A percentile compares a stretch with the other conserved stretches of the same genome.
Conservation (phyloP, 2,888 invertebrate species). For the Esperia sulphurella region DNA sequence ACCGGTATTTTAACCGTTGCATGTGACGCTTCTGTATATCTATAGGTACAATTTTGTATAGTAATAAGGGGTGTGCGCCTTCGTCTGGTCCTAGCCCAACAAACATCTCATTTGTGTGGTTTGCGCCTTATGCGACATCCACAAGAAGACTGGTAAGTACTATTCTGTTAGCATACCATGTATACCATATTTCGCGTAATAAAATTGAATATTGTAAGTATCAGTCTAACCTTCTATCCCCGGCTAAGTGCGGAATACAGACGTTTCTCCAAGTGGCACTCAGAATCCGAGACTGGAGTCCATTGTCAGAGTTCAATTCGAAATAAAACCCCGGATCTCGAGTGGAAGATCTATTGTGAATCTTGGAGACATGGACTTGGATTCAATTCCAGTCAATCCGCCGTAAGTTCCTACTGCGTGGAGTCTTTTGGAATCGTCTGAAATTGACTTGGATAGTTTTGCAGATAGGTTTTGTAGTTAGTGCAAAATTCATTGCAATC, state of each 20-base stretch:
- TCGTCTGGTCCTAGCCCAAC: too few relatives aligned
- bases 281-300: not conserved
- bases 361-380: not conserved
- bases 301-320: slow-evolving; percentile 1
- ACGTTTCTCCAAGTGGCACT: not conserved
- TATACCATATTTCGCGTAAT: too few relatives aligned
- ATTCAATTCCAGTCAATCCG: slow-evolving; percentile 1
- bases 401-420: not conserved
- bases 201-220: too few relatives aligned
- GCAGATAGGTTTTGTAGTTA: not conserved
- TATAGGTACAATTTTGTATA: too few relatives aligned
- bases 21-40: too few relatives aligned
- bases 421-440: not conserved
- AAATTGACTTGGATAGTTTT: not conserved
- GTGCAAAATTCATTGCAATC: too few relatives aligned
- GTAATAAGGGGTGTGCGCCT: too few relatives aligned
- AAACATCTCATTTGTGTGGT: too few relatives aligned
- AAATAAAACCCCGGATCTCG: slow-evolving; percentile 1
- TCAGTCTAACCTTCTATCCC: not conserved
- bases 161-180: too few relatives aligned
- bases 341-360: slow-evolving; percentile 1
- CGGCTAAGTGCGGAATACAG: not conserved
- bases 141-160: too few relatives aligned
- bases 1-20: too few relatives aligned
- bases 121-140: too few relatives aligned